These are phyloP conservation scores for Crepidodera aurea DNA, from an alignment of 2,888 invertebrate species.

Conservation along the genomic window DNA sequence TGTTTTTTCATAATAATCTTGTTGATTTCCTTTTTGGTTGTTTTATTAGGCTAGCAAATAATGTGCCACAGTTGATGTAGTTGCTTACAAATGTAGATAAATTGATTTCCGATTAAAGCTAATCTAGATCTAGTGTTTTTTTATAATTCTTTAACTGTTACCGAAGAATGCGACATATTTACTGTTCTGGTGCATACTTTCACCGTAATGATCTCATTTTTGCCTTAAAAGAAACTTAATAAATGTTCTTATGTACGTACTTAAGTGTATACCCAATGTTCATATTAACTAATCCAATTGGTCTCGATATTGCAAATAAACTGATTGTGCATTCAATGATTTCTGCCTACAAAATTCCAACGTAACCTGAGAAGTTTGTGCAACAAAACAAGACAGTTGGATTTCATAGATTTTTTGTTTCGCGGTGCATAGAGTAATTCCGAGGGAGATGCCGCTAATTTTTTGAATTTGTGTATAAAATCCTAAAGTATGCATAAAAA, in stretches of 20 bases:
- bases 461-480: too few relatives aligned
- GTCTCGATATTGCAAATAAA: neutral
- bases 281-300: constrained; percentile 8
- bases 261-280: constrained; percentile 6
- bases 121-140: constrained; percentile 1
- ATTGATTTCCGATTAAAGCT: constrained; percentile 4
- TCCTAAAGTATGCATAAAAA: too few relatives aligned
- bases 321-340: neutral
- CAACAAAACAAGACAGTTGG: neutral
- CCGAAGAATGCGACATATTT: constrained; percentile 3
- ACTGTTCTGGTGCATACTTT: constrained; percentile 7
- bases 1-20: too few relatives aligned
- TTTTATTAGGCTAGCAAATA: neutral
- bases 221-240: constrained; percentile 1
- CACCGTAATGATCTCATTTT: constrained; percentile 4
- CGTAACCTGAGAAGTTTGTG: neutral
- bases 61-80: too few relatives aligned
- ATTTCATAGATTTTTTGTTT: too few relatives aligned
- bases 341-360: too few relatives aligned
- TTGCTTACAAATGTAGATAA: neutral
- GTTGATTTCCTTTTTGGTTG: too few relatives aligned
- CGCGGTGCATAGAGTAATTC: too few relatives aligned
- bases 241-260: neutral
- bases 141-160: neutral
- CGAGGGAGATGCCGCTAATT: too few relatives aligned